These are phyloP conservation scores for Dendronephthya gigantea DNA, from an alignment of 64 coral and sea anemone species.

Conservation along the genomic window DNA sequence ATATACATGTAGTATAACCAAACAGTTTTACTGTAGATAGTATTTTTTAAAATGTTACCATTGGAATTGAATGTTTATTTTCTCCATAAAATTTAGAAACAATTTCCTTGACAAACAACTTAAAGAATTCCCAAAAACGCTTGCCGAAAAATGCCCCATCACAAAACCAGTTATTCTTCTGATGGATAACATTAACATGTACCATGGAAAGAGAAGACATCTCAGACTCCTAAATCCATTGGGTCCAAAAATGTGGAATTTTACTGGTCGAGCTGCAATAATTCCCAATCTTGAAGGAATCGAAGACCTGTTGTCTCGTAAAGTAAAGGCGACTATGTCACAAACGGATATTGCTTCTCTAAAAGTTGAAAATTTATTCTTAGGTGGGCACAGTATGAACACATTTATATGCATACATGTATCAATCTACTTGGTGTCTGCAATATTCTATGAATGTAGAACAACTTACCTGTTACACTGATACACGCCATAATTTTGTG, in stretches of 20 bases:
- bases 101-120: background rate
- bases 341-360: background rate
- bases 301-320: background rate
- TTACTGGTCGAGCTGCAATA: constrained; percentile 4
- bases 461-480: too few species aligned
- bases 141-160: background rate
- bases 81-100: background rate
- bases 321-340: background rate
- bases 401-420: background rate
- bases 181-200: background rate
- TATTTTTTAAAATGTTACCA: background rate
- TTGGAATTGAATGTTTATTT: background rate
- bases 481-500: too few species aligned
- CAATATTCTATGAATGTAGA: too few species aligned
- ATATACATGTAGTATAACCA: background rate
- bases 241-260: constrained; percentile 11
- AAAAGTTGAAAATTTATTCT: background rate
- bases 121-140: background rate
- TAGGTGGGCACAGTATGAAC: background rate
- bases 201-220: background rate
- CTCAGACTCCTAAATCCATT: background rate
- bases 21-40: background rate
- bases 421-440: too few species aligned
- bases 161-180: background rate
- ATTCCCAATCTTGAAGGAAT: background rate